These are phyloP conservation scores for Musca domestica DNA, from an alignment of 1,140 invertebrate species.

Conservation along the genomic window DNA sequence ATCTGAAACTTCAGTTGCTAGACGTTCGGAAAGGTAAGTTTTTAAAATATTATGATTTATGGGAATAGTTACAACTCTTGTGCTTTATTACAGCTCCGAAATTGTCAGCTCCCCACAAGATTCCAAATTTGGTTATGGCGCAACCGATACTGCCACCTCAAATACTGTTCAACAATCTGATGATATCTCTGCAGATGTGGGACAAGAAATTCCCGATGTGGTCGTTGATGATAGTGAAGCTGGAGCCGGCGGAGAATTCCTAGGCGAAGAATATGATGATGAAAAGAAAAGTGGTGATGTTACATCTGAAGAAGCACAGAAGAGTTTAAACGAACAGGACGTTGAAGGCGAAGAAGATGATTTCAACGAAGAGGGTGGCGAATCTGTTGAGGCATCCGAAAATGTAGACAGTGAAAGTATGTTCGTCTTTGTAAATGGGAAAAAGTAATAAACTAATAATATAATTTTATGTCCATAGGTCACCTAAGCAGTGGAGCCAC, in stretches of 20 bases:
- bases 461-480: slow-evolving; percentile 27
- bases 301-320: slow-evolving; percentile 19
- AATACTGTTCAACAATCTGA: slow-evolving; percentile 59
- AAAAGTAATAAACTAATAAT: background rate
- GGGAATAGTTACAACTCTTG: background rate
- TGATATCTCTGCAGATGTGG: slow-evolving; percentile 62
- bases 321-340: slow-evolving; percentile 31
- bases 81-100: slow-evolving; percentile 71
- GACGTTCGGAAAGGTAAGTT: slow-evolving; percentile 72
- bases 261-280: slow-evolving; percentile 10
- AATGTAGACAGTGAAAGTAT: slow-evolving; percentile 25
- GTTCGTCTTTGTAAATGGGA: background rate
- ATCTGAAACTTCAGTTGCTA: slow-evolving; percentile 60
- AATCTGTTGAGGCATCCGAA: slow-evolving; percentile 25
- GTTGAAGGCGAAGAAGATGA: slow-evolving; percentile 35
- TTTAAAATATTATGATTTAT: background rate
- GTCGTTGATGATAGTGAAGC: slow-evolving; percentile 29
- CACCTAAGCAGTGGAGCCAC: slow-evolving; percentile 44
- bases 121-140: slow-evolving; percentile 42
- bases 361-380: slow-evolving; percentile 38
- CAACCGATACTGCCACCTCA: slow-evolving; percentile 55
- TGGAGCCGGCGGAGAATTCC: slow-evolving; percentile 28
- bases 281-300: slow-evolving; percentile 23
- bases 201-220: slow-evolving; percentile 54
- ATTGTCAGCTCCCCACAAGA: slow-evolving; percentile 84